Percentiles rank a stretch among this genome's conserved stretches.
phyloP scores from a whole-genome alignment of 2,888 invertebrate genomes.

The Aleiodes testaceus region DNA sequence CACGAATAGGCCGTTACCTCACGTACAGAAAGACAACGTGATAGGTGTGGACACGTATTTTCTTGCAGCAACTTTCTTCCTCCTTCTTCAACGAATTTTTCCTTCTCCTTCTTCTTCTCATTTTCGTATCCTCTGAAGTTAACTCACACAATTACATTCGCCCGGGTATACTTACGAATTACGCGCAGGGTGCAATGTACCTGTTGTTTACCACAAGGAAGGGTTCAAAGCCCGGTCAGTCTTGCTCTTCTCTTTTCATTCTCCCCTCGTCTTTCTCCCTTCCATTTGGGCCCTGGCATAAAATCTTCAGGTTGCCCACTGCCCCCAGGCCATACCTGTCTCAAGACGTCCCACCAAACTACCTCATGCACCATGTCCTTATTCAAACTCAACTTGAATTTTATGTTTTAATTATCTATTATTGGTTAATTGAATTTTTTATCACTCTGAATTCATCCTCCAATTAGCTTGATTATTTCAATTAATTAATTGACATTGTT shows the following conservation, averaged over 20 bases:
- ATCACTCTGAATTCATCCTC: too few species aligned
- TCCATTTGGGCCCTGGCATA: conserved; percentile 14
- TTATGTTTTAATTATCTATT: background rate
- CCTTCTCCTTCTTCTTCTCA: background rate
- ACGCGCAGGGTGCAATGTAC: conserved; percentile 68
- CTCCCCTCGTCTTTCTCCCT: conserved; percentile 22
- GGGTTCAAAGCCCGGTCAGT: conserved; percentile 71
- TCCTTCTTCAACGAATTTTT: background rate
- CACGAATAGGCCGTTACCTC: conserved; percentile 27
- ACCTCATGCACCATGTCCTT: conserved; percentile 52
- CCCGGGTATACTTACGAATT: conserved; percentile 62
- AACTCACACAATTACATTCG: conserved; percentile 22
- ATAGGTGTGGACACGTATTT: conserved; percentile 1
- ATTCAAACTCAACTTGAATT: conserved; percentile 52
- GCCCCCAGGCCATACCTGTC: background rate
- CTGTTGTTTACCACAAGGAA: conserved; percentile 71
- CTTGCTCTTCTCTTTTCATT: conserved; percentile 60
- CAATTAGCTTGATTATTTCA: too few species aligned
- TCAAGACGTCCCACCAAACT: background rate
- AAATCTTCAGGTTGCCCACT: background rate
- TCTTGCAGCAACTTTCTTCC: conserved; percentile 14
- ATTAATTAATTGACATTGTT: too few species aligned
- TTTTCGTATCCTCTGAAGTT: background rate
- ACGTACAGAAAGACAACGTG: background rate
- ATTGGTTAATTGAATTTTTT: conserved; percentile 11